A percentile compares a stretch with the other conserved stretches of the same genome.
Conservation (phyloP, 2,113 vertebrate genomes). For the Passer domesticus region DNA sequence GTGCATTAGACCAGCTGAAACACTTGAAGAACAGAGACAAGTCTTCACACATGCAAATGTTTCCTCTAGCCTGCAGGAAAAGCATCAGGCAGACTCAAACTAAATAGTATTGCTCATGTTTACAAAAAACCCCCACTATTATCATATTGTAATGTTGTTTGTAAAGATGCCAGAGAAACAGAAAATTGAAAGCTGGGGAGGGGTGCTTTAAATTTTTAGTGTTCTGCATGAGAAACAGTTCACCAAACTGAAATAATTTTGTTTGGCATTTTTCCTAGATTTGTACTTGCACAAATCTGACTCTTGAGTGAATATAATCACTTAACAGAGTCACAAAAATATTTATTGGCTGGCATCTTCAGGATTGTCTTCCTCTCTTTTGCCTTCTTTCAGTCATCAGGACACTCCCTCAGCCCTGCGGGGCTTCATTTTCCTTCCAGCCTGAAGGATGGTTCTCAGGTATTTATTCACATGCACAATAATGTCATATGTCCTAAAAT, state of each 20-base stretch:
- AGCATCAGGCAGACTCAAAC: background rate
- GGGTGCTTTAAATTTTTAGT: background rate
- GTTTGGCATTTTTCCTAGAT: slow-evolving; percentile 2
- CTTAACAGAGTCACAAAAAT: background rate
- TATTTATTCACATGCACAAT: background rate
- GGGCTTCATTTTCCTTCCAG: background rate
- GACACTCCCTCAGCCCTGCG: background rate
- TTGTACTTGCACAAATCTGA: background rate
- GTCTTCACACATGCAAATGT: background rate
- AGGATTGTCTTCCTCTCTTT: background rate
- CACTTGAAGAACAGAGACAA: background rate
- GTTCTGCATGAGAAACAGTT: background rate
- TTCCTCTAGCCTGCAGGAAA: background rate
- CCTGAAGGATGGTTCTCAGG: background rate
- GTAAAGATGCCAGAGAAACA: background rate
- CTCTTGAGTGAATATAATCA: background rate
- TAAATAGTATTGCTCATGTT: background rate
- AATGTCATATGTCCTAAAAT: background rate
- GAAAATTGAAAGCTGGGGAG: background rate
- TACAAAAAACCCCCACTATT: background rate
- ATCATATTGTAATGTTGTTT: background rate
- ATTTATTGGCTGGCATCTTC: background rate
- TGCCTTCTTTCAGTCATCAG: background rate
- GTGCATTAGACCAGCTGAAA: background rate
- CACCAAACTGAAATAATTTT: background rate